Base-by-base conservation (phyloP, 2,113 vertebrate genomes). In the Cyanistes caeruleus region DNA sequence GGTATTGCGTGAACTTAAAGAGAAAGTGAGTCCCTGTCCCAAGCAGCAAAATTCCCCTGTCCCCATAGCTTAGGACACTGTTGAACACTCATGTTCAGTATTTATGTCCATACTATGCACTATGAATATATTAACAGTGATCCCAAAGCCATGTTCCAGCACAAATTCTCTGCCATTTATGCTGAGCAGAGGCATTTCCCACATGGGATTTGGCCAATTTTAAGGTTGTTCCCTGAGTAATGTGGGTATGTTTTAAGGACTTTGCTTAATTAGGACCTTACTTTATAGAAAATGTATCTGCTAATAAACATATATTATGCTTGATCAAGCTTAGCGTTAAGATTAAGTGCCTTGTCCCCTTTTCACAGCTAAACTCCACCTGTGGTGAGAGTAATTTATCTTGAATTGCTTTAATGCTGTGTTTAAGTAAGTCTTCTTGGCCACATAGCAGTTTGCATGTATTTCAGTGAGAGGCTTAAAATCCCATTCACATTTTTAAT, bases 401-500 rank as follows among this genome's bases (percentile, higher is more conserved):
- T 78, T 75, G 25, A 90, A 84, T 81, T 84, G 80, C 83, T 81
- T 70, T 95, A 92, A 90, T 87, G 77, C 81, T 62, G 33, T 35
- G 62, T 72, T 95, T 82, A 60, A 95, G 60, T 81, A 28, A 1
- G 8, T 73, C 65, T 75, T 87, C 69, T 48, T 75, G 89, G 77
- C 92, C 94, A 84, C 92, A 84, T 62, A 69, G 87, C 82, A 78
- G 76, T 67, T 60, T 84, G 79, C 59, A 16, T 49, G 41, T 60
- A 67, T 95, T 92, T 81, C 85, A 84, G 68, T 9, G 44, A 93
- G 69, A 96, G 55, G n/a, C 64, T 95, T 92, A 89, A 94, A 89
- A 87, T 72, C 85, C 56, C 90, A 97, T 97, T 96, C 95, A 95
- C 60, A 96, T 94, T 94, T 96, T 96, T 92, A 88, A 94, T 94